Conservation (phyloP, 2,888 invertebrate species). For the Cataglyphis altisquamis region DNA sequence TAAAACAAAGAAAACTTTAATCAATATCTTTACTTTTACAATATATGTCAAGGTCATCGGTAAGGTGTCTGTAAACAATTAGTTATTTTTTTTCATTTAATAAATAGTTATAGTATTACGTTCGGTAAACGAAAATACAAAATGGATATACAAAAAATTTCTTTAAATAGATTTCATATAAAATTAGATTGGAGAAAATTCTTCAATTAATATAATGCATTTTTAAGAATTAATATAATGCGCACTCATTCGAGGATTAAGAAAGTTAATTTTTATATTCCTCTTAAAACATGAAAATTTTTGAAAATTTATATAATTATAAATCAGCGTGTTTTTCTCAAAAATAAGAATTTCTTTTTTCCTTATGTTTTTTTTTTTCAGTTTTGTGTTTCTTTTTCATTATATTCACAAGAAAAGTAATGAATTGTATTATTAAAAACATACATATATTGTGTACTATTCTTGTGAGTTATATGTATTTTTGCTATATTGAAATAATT, state of each 20-base stretch:
- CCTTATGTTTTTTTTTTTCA: neutral
- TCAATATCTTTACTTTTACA: no score
- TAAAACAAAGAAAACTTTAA: no score
- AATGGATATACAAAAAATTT: no score
- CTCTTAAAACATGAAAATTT: neutral
- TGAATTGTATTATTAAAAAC: neutral
- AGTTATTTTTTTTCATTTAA: no score
- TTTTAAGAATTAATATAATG: no score
- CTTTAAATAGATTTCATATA: no score
- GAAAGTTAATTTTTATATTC: neutral
- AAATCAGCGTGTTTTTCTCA: neutral
- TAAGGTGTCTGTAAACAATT: no score
- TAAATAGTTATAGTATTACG: no score
- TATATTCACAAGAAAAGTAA: neutral
- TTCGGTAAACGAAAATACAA: no score
- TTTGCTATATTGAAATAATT: neutral
- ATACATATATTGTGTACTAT: neutral
- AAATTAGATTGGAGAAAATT: no score
- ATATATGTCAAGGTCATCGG: no score
- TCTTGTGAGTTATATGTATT: neutral
- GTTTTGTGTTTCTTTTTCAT: no score
- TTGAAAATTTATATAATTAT: neutral
- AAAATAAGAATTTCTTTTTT: neutral
- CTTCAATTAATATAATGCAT: neutral
- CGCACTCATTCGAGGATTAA: neutral